Evolutionary conservation across 2,888 invertebrate species (phyloP).

Genomic region (Leptinotarsa juncta): DNA sequence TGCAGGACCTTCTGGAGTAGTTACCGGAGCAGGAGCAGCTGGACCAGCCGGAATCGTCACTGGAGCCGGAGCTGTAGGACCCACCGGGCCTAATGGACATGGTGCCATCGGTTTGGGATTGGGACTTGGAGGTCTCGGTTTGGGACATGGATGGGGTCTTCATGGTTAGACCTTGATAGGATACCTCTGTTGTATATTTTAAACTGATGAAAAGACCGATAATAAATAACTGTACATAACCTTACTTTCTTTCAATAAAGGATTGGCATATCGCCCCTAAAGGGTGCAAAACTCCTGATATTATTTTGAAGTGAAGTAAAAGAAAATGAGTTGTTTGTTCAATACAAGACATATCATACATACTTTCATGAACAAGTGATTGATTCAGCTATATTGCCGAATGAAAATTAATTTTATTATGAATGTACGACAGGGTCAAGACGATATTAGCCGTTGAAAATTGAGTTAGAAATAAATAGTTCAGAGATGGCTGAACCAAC

Average conservation of each 20-base stretch:
- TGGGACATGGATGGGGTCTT: constrained; percentile 21
- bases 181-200: constrained; percentile 1
- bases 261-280: neutral
- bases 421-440: no score
- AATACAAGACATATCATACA: no score
- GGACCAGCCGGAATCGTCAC: constrained; percentile 43
- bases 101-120: constrained; percentile 18
- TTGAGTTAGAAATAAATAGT: no score
- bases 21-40: constrained; percentile 42
- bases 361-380: no score
- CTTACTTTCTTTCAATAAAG: neutral
- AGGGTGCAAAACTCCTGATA: neutral
- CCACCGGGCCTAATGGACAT: constrained; percentile 40
- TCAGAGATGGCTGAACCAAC: no score
- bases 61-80: constrained; percentile 42
- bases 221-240: constrained; percentile 15
- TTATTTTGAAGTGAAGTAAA: neutral
- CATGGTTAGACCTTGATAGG: constrained; percentile 10
- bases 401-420: no score
- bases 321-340: neutral
- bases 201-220: constrained; percentile 7
- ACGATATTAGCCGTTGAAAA: no score
- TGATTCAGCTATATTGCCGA: no score
- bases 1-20: constrained; percentile 44
- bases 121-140: constrained; percentile 23